Conservation (phyloP, 2,113 vertebrate genomes). For the Podarcis muralis region DNA sequence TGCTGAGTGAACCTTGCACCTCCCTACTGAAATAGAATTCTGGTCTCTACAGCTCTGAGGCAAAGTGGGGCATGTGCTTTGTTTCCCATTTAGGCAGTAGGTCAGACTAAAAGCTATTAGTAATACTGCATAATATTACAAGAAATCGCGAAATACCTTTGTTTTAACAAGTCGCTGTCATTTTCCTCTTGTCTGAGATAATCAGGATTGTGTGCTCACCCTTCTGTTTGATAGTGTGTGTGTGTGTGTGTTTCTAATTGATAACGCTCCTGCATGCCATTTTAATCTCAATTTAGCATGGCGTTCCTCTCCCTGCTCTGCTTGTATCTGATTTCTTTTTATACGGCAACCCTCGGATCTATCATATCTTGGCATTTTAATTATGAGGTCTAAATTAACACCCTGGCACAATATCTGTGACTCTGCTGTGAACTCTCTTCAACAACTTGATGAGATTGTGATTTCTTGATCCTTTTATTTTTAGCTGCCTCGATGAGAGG, state of each 20-base stretch:
- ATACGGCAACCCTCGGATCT: slow-evolving; percentile 29
- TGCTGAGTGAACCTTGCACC: neutral
- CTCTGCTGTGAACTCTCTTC: slow-evolving; percentile 44
- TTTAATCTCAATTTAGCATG: neutral
- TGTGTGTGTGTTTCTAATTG: neutral
- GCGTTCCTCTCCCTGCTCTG: slow-evolving; percentile 32
- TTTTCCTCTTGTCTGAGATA: neutral
- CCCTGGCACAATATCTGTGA: neutral
- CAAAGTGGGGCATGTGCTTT: too few species aligned
- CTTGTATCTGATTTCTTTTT: slow-evolving; percentile 44
- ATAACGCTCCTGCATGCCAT: slow-evolving; percentile 17
- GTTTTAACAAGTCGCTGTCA: neutral
- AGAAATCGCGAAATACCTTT: neutral
- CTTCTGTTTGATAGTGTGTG: neutral
- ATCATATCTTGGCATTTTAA: slow-evolving; percentile 41
- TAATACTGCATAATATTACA: neutral
- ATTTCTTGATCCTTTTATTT: slow-evolving; percentile 38
- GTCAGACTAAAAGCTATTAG: neutral
- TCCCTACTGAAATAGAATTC: neutral
- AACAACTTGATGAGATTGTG: slow-evolving; percentile 2
- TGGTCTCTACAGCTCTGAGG: neutral
- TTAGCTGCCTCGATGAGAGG: slow-evolving; percentile 17
- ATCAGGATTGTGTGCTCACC: neutral
- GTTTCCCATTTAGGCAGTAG: neutral
- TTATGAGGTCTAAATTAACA: slow-evolving; percentile 36